Evolutionary conservation across 2,888 invertebrate genomes (phyloP).

Genomic region (Heliconius charithonia): DNA sequence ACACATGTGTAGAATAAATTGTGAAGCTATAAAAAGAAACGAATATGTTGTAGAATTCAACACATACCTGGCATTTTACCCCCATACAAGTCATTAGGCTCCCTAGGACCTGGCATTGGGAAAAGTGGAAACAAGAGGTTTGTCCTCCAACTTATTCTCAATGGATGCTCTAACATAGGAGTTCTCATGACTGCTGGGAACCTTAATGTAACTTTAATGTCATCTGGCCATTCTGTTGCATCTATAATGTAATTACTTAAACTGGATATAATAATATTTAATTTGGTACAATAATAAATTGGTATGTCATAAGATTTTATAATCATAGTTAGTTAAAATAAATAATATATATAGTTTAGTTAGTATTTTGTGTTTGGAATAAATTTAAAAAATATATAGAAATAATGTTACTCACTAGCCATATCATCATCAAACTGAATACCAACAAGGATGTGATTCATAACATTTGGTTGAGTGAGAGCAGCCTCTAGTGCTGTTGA

Average conservation of each 20-base stretch:
- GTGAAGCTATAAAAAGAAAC: no score
- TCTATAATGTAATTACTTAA: constrained; percentile 51
- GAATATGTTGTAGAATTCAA: background rate
- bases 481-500: constrained; percentile 68
- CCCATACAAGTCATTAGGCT: constrained; percentile 74
- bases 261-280: background rate
- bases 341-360: background rate
- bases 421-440: constrained; percentile 76
- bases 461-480: constrained; percentile 71
- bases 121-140: constrained; percentile 87
- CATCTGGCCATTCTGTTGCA: constrained; percentile 75
- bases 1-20: no score
- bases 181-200: constrained; percentile 87
- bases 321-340: background rate
- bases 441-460: constrained; percentile 75
- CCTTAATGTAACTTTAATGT: constrained; percentile 82
- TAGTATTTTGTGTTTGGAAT: background rate
- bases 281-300: background rate
- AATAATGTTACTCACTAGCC: constrained; percentile 66
- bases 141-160: constrained; percentile 87
- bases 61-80: constrained; percentile 84
- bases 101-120: constrained; percentile 87
- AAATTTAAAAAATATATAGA: background rate
- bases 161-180: constrained; percentile 70
- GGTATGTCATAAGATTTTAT: background rate